Conservation (phyloP, 2,888 invertebrate genomes). For the Pycnomerus fuliginosus region DNA sequence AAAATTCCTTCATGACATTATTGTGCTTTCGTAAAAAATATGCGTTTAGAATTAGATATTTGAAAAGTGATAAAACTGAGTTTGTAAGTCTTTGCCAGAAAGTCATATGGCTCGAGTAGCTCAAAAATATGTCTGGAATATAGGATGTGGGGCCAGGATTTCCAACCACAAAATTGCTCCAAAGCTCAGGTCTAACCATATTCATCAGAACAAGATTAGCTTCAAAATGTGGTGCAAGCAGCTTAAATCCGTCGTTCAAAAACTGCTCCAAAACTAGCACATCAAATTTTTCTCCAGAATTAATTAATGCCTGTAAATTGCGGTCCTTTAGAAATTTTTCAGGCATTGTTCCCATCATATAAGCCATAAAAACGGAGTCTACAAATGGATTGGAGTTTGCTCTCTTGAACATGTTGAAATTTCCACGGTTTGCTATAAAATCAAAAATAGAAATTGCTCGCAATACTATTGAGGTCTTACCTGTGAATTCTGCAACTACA, state of each 20-base stretch:
- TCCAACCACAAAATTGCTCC: constrained; percentile 54
- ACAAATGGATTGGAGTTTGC: neutral
- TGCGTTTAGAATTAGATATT: constrained; percentile 52
- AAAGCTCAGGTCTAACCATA: constrained; percentile 51
- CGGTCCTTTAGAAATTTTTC: constrained; percentile 32
- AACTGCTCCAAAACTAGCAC: constrained; percentile 53
- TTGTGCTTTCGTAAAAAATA: constrained; percentile 49
- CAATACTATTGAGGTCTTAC: neutral
- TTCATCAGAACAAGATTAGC: constrained; percentile 44
- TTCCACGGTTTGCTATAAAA: neutral
- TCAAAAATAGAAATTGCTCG: neutral
- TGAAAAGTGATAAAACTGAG: constrained; percentile 34
- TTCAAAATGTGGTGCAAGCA: constrained; percentile 44
- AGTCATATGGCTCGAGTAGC: constrained; percentile 49
- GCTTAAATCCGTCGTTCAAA: constrained; percentile 53
- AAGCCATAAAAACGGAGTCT: constrained; percentile 1
- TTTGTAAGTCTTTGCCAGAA: constrained; percentile 58
- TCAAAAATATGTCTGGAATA: constrained; percentile 53
- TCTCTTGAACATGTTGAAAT: neutral
- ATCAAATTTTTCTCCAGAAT: constrained; percentile 47
- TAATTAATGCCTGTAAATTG: constrained; percentile 36
- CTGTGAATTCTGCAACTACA: neutral
- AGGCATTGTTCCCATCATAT: neutral
- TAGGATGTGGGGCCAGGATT: constrained; percentile 55
- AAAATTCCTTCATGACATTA: constrained; percentile 33